Conservation (phyloP, 35 echinoderm and acorn worm species). For the Chiridota heheva region DNA sequence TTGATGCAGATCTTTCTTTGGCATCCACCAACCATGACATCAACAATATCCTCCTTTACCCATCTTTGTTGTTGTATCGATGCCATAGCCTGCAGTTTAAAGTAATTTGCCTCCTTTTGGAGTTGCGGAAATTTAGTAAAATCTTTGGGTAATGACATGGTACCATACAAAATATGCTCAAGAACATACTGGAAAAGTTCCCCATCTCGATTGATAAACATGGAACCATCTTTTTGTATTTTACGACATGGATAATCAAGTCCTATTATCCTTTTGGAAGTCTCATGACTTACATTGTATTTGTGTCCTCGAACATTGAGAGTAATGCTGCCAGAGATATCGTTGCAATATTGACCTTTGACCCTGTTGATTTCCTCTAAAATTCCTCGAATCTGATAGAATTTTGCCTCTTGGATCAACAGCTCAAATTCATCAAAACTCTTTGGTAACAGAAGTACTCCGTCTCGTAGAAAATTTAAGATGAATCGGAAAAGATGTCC, state of each 20-base stretch:
- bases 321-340: neutral
- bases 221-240: neutral
- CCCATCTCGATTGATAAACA: slow-evolving; percentile 2
- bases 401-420: slow-evolving; percentile 20
- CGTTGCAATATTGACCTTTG: no score
- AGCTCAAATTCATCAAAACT: slow-evolving; percentile 5
- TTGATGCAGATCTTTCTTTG: no score
- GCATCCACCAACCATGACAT: no score
- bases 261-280: neutral
- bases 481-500: slow-evolving; percentile 21
- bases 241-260: neutral
- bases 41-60: no score
- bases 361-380: neutral
- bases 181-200: slow-evolving; percentile 1
- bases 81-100: neutral
- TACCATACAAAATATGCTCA: neutral
- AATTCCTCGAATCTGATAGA: neutral
- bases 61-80: no score
- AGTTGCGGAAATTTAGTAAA: neutral
- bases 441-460: neutral
- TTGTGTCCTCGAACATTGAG: neutral
- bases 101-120: neutral
- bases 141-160: neutral
- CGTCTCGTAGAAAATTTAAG: slow-evolving; percentile 16
- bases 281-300: neutral